Evolutionary conservation across 2,113 vertebrate genomes (phyloP), one percentile per base, ranked within the genome.

Genomic region (Mionectes macconnelli): DNA sequence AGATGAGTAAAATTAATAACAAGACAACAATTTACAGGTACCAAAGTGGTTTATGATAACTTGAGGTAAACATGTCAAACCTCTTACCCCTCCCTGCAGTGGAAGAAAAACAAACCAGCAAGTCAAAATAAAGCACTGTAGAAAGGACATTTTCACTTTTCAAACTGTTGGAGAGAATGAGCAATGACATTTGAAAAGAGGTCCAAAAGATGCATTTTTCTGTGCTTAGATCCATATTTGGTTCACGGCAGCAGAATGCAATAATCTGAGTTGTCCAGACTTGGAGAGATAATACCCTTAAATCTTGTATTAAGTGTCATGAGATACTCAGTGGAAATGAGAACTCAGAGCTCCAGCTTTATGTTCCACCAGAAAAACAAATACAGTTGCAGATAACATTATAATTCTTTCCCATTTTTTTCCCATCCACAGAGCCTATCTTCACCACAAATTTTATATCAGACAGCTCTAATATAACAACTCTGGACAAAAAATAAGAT

Each of bases 261-360:
- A 94, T 94, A 93, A 94, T 93, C 92, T 2, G 13, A 88, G 68
- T 64, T 67, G 68, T 94, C 90, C 95, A 92, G 95, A 94, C 91
- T 96, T 45, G 3, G 47, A 94, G 94, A 95, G 91, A 94, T 96
- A 96, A 96, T 96, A 88, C 21, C 44, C 87, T 68, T 97, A 96
- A 96, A 96, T 96, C 92, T 95, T 96, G 66, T 88, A 88, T 95
- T 93, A 94, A 91, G 87, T 94, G 91, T 85, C 93, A 95, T 88
- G 84, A 94, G 90, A 96, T 94, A 88, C 59, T 88, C 18, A 1
- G 79, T 95, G 79, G 79, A 96, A 97, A 93, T 83, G 31, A 88
- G 87, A 93, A 93, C 78, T 88, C 84, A 83, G 70, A 93, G 84
- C 40, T 93, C 47, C 47, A 81, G 76, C 63, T 84, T 76, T 72